Evolutionary conservation across 2,888 invertebrate species (phyloP).

Genomic region (Meganola albula): DNA sequence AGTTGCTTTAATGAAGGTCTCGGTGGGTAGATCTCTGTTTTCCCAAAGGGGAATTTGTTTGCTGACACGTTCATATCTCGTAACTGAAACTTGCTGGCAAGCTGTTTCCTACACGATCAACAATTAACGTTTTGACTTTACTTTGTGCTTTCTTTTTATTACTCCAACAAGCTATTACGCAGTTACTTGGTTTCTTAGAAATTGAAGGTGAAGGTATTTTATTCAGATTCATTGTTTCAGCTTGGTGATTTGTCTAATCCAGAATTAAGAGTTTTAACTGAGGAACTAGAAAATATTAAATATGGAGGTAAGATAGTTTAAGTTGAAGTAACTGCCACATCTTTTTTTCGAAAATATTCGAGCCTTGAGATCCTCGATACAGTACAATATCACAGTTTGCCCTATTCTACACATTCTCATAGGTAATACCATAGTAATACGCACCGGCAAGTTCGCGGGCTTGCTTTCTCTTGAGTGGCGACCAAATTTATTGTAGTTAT

Average conservation of each 20-base stretch:
- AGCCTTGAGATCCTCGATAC: too few relatives aligned
- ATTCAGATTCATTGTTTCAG: constrained; percentile 75
- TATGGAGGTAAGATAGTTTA: constrained; percentile 95
- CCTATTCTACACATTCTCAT: too few relatives aligned
- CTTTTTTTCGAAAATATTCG: too few relatives aligned
- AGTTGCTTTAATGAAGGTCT: constrained; percentile 56
- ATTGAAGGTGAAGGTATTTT: background rate
- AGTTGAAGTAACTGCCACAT: too few relatives aligned
- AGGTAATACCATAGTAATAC: too few relatives aligned
- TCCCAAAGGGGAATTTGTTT: constrained; percentile 55
- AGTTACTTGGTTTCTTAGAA: too few relatives aligned
- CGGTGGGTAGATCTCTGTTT: constrained; percentile 46
- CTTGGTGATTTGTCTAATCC: constrained; percentile 94
- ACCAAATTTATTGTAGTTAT: too few relatives aligned
- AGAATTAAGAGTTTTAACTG: constrained; percentile 92
- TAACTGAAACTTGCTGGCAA: constrained; percentile 44
- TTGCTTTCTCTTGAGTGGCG: too few relatives aligned
- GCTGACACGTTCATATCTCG: constrained; percentile 52
- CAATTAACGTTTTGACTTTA: constrained; percentile 31
- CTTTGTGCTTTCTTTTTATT: constrained; percentile 24
- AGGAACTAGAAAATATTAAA: constrained; percentile 93
- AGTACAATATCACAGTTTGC: too few relatives aligned
- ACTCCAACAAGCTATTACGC: constrained; percentile 1
- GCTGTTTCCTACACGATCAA: constrained; percentile 40
- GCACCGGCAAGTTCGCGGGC: too few relatives aligned